Evolutionary conservation across 2,888 invertebrate genomes (phyloP), one percentile per base, ranked within the genome.

Genomic region (Nymphalis urticae): DNA sequence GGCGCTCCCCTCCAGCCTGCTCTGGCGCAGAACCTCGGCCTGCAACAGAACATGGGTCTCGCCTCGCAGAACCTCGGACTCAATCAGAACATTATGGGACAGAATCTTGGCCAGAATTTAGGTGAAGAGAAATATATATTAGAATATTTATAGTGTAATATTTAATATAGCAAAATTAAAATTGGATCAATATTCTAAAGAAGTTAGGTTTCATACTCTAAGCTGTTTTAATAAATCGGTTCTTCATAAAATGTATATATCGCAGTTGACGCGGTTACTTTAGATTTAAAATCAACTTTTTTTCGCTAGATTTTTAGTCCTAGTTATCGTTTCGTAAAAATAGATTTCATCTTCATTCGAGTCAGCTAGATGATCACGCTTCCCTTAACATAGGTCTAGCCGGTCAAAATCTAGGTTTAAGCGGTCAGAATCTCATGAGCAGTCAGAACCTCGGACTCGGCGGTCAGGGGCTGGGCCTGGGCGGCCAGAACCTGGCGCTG

Each of bases 51-150:
- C 75, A 81, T 88, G n/a, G 82, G 77, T 59, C 80, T 82, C 54
- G 71, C 75, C 51, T 72, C 78, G 19, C 85, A 87, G 75, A 88
- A 85, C 76, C 70, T 88, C 62, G 83, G 79, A 7, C 85, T 88
- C 75, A 86, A 87, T 68, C 90, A 89, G 80, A 88, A 88, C 75
- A 81, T 89, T 24, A 88, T 89, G 82, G 83, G 85, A 16, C 89
- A 90, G 79, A 89, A 88, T 76, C 77, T 89, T 72, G 83, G 84
- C 68, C 88, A 89, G 73, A 90, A 90, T 72, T 79, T 90, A 75
- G 87, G 89, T 86, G 8, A 51, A 7, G 6, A 8, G 7, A n/a
- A n/a, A 9, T 50, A 19, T 50, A 19, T 9, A 51, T 2, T 4
- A 1, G 3, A 1, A 4, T 21, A 42, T 13, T 10, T 42, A 13